Percentiles rank a stretch among this genome's conserved stretches.
phyloP scores from a whole-genome alignment of 2,797 vertebrate genomes.

The Hypotaenidia philippensis region DNA sequence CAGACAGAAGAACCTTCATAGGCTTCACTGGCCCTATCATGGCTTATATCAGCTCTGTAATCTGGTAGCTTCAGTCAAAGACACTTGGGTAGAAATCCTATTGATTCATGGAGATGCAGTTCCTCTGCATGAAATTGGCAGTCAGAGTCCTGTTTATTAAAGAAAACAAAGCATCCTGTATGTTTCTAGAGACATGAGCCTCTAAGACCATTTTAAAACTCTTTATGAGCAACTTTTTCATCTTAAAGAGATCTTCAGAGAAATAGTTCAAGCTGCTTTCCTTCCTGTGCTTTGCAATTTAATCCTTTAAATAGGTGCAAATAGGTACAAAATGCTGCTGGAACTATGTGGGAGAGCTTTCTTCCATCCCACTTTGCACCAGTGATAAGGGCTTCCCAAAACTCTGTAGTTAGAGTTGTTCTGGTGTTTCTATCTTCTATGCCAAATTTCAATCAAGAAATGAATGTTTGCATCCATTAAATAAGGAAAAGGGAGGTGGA shows the following conservation, averaged over 20 bases:
- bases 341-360: background rate
- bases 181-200: background rate
- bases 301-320: background rate
- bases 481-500: background rate
- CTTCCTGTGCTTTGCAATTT: background rate
- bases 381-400: background rate
- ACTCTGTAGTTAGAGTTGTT: background rate
- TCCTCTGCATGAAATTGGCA: background rate
- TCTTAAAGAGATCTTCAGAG: background rate
- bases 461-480: background rate
- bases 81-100: background rate
- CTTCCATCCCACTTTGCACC: background rate
- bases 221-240: background rate
- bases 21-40: background rate
- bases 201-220: background rate
- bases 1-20: background rate
- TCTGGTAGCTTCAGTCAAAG: background rate
- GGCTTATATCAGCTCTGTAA: background rate
- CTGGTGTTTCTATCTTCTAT: background rate
- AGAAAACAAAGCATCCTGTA: background rate
- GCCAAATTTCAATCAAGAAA: background rate
- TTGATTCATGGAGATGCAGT: background rate
- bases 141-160: background rate
- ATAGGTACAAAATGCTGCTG: background rate
- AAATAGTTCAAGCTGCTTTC: background rate